Evolutionary conservation across 2,797 vertebrate species (phyloP).

Genomic region (Notoglanidium macrostoma): DNA sequence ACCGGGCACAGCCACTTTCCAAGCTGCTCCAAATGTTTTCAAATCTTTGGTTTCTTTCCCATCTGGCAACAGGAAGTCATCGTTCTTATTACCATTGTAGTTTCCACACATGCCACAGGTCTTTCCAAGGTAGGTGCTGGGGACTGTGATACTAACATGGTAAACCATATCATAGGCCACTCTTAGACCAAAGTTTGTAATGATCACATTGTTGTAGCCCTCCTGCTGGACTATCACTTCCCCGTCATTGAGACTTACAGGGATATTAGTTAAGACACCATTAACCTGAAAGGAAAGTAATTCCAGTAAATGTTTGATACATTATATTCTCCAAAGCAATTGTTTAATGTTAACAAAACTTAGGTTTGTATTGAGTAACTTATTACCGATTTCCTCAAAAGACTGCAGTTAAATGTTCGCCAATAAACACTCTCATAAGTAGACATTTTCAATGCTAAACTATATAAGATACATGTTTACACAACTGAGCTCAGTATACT

Average conservation of each 20-base stretch:
- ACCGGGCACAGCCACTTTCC: slow-evolving; percentile 47
- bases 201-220: slow-evolving; percentile 62
- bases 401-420: not conserved
- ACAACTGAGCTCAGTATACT: not conserved
- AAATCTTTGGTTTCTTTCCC: slow-evolving; percentile 63
- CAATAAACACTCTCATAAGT: not conserved
- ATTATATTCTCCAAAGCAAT: not conserved
- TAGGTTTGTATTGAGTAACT: not conserved
- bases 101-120: slow-evolving; percentile 81
- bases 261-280: slow-evolving; percentile 64
- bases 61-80: slow-evolving; percentile 72
- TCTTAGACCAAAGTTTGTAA: slow-evolving; percentile 72
- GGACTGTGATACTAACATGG: slow-evolving; percentile 70
- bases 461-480: not conserved
- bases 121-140: slow-evolving; percentile 56
- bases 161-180: slow-evolving; percentile 77
- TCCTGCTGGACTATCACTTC: slow-evolving; percentile 70
- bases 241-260: slow-evolving; percentile 64
- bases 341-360: not conserved
- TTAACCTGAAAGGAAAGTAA: slow-evolving; percentile 36
- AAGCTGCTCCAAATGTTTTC: slow-evolving; percentile 46
- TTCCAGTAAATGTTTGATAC: not conserved
- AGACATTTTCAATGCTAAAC: not conserved
- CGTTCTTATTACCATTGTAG: slow-evolving; percentile 65
- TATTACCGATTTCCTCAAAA: not conserved